A percentile compares a stretch with the other conserved stretches of the same genome.
Evolutionary conservation across 2,113 vertebrate species (phyloP).

Genomic region (Burhinus bistriatus): DNA sequence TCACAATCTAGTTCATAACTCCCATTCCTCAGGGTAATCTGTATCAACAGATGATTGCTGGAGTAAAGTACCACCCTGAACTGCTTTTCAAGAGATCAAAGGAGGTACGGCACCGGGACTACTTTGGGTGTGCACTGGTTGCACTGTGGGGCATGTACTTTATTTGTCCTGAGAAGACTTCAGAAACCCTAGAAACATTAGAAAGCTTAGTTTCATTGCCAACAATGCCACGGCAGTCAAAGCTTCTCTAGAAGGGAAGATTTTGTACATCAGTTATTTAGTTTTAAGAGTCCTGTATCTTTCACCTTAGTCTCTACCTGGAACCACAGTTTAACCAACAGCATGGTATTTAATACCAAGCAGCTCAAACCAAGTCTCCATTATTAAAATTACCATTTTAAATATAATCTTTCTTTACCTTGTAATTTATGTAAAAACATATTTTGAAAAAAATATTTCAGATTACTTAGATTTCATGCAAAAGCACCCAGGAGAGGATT

Average conservation of each 20-base stretch:
- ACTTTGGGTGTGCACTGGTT: neutral
- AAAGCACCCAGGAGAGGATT: neutral
- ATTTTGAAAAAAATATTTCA: neutral
- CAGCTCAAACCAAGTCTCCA: neutral
- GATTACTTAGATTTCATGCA: neutral
- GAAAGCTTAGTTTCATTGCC: neutral
- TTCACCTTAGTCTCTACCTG: neutral
- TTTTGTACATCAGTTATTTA: neutral
- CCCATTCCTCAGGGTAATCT: neutral
- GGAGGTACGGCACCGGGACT: neutral
- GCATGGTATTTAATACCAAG: neutral
- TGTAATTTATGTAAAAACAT: neutral
- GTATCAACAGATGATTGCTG: neutral
- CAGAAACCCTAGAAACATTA: neutral
- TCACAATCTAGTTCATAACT: neutral
- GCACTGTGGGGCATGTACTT: neutral
- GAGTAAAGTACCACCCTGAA: neutral
- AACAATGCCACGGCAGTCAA: neutral
- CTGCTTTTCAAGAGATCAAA: neutral
- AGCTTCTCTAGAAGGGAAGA: neutral
- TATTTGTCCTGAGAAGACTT: neutral
- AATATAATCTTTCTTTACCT: neutral
- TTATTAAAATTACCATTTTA: neutral
- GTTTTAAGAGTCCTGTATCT: neutral
- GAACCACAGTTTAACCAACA: neutral